Percentiles rank a stretch among this genome's conserved stretches.
phyloP scores from a whole-genome alignment of 1,140 invertebrate genomes.

The Tetraneura akinire region DNA sequence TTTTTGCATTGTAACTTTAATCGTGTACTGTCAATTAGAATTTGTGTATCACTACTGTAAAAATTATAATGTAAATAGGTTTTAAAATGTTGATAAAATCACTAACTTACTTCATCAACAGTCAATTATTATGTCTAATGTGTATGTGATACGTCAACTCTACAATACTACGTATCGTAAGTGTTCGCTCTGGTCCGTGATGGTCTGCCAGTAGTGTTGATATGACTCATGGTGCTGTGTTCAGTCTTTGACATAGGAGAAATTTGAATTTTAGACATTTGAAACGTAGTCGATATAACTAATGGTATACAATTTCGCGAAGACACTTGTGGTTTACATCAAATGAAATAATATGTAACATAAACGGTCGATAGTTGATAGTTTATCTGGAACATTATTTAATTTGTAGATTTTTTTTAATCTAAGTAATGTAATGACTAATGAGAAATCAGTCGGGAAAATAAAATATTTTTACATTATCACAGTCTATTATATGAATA shows the following conservation, averaged over 20 bases:
- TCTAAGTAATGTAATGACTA: background rate
- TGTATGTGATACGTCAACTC: background rate
- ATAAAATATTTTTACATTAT: background rate
- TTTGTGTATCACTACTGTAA: background rate
- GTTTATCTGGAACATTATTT: background rate
- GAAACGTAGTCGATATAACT: background rate
- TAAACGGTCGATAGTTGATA: too few species aligned
- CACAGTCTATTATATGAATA: background rate
- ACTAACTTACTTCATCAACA: background rate
- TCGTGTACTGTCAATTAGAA: background rate
- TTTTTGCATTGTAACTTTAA: slow-evolving; percentile 59
- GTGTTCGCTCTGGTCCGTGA: background rate
- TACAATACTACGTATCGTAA: background rate
- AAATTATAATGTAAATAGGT: background rate
- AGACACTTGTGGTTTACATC: background rate
- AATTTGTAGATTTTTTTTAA: background rate
- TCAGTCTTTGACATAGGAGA: background rate
- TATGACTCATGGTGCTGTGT: background rate
- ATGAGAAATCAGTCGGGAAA: background rate
- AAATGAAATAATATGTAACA: background rate
- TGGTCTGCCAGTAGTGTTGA: background rate
- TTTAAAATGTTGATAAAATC: background rate
- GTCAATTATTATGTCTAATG: background rate
- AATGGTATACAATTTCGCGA: background rate
- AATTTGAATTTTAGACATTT: background rate